A percentile compares a stretch with the other conserved stretches of the same genome.
Evolutionary conservation across 1,140 invertebrate species (phyloP).

Genomic region (Formica exsecta): DNA sequence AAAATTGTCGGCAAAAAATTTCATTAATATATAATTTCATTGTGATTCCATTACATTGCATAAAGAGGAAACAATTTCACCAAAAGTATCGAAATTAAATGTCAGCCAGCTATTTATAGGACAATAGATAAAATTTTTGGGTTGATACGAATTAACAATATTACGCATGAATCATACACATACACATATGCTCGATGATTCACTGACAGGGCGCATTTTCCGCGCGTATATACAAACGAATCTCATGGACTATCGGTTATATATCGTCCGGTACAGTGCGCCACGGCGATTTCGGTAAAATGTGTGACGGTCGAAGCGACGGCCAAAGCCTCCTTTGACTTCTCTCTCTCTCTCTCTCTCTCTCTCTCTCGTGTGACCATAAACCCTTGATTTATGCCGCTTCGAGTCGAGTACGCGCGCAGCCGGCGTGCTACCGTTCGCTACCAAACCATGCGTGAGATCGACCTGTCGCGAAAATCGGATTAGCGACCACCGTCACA

Average conservation of each 20-base stretch:
- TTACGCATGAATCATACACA: neutral
- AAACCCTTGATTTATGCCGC: slow-evolving; percentile 83
- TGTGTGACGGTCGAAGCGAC: slow-evolving; percentile 82
- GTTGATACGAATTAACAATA: neutral
- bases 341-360: slow-evolving; percentile 49
- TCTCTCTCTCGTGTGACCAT: slow-evolving; percentile 75
- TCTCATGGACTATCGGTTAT: slow-evolving; percentile 51
- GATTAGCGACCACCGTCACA: slow-evolving; percentile 62
- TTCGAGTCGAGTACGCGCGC: slow-evolving; percentile 68
- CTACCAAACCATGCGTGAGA: slow-evolving; percentile 75
- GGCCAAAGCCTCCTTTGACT: slow-evolving; percentile 83
- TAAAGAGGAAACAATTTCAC: neutral
- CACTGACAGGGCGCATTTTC: slow-evolving; percentile 61
- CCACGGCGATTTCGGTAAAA: slow-evolving; percentile 82
- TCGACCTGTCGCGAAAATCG: slow-evolving; percentile 78
- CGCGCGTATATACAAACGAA: slow-evolving; percentile 57
- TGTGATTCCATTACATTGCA: neutral
- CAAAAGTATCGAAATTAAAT: neutral
- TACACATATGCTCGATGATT: slow-evolving; percentile 60
- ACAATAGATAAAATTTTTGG: neutral
- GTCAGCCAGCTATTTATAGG: neutral
- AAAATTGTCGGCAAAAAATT: no score
- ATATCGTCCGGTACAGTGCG: slow-evolving; percentile 61
- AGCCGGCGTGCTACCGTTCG: slow-evolving; percentile 64
- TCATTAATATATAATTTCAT: neutral